Conservation (phyloP, 2,113 vertebrate genomes). For the Nycticebus coucang region DNA sequence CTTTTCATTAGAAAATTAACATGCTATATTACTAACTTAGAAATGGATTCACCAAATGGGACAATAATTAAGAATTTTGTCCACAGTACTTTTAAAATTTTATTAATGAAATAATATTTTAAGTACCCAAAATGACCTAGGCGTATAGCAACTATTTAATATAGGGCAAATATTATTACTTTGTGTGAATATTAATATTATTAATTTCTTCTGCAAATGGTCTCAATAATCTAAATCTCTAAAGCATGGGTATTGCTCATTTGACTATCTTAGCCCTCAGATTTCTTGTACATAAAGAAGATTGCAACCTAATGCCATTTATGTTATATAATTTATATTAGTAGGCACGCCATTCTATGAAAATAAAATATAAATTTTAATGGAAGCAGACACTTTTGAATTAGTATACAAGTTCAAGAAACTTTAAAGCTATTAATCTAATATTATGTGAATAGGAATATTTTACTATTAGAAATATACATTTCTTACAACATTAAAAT, state of each 20-base stretch:
- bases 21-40: not conserved
- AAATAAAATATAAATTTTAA: slow-evolving; percentile 19
- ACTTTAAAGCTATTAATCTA: not conserved
- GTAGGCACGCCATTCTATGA: not conserved
- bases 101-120: not conserved
- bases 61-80: not conserved
- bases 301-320: not conserved
- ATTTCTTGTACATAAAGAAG: not conserved
- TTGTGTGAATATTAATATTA: not conserved
- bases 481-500: not conserved
- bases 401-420: not conserved
- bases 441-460: not conserved
- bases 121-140: not conserved
- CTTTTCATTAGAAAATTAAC: slow-evolving; percentile 10
- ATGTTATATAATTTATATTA: not conserved
- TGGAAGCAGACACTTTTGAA: not conserved
- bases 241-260: not conserved
- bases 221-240: not conserved
- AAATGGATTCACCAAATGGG: not conserved
- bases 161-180: slow-evolving; percentile 18
- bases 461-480: not conserved
- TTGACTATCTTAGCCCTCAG: not conserved
- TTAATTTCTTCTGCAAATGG: not conserved
- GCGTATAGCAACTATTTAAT: not conserved
- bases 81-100: not conserved